phyloP scores from a whole-genome alignment of 2,888 invertebrate genomes.

The Diachrysia chrysitis region DNA sequence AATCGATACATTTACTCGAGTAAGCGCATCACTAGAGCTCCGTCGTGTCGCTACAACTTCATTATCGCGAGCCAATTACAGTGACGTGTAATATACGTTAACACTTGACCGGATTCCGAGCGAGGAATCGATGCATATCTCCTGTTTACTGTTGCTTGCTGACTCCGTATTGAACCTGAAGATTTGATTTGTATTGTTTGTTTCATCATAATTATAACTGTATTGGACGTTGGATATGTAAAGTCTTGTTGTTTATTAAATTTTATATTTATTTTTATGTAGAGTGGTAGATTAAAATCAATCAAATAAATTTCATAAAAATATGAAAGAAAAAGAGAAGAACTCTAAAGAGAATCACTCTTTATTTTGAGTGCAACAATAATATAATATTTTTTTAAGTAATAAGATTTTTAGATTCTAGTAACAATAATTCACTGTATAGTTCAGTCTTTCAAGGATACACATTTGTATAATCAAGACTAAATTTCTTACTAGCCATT shows the following conservation, averaged over 20 bases:
- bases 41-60: conserved; percentile 65
- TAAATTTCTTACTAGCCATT: background rate
- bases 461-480: background rate
- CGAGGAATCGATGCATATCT: conserved; percentile 56
- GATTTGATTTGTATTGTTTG: conserved; percentile 12
- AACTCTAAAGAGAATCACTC: no score
- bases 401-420: no score
- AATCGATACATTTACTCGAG: conserved; percentile 45
- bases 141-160: conserved; percentile 45
- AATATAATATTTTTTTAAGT: no score
- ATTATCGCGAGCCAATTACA: conserved; percentile 75
- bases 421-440: no score
- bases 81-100: conserved; percentile 66
- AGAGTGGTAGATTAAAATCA: no score
- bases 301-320: no score
- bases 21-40: conserved; percentile 43
- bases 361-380: no score
- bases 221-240: background rate
- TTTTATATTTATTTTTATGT: no score
- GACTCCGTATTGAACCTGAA: conserved; percentile 16
- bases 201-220: background rate
- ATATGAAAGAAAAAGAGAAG: no score
- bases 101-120: conserved; percentile 66
- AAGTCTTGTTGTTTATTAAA: no score
- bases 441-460: background rate